Base-by-base conservation (phyloP, 2,888 invertebrate species). In the Cheilosia impressa region DNA sequence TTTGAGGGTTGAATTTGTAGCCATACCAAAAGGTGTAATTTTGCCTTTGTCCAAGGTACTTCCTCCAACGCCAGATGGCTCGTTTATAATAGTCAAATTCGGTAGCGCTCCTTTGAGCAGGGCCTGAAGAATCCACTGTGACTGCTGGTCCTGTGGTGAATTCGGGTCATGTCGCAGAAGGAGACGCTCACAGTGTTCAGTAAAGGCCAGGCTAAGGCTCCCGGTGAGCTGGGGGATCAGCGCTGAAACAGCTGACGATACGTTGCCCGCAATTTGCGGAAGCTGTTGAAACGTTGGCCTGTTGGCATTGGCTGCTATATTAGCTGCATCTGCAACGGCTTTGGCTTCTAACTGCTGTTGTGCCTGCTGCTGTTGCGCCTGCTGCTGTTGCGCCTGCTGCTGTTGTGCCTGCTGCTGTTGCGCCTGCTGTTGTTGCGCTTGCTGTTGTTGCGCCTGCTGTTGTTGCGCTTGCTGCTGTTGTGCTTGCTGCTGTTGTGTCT, bases 111-210 rank as follows among this genome's bases (percentile, higher is more conserved):
- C 93, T 69, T 91, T 93, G 15, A 92, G 87, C 71, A 92, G 87
- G 6, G 92, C 93, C 80, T 92, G 93, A 55, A 92, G 77, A 68
- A 92, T 92, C 9, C 92, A 88, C 87, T 92, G 92, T 24, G 92
- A 92, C 73, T 93, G 92, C 62, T 92, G 90, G 88, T 94, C 94
- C 87, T 94, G 94, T 58, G 93, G 94, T 52, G 93, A 90, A 69
- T 93, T 93, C 3, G 95, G 94, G 87, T 95, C 94, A 88, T 95
- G 95, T 55, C 95, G 95, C 65, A 95, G 90, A 52, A 95, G 93
- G 55, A 95, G 92, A 27, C 95, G 92, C 45, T 91, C 95, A 9
- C 95, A 95, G 88, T 95, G 95, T 90, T 96, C 95, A 1, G 95
- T 94, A 60, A 95, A 93, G 0, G 95, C 94, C 72, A 96, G 91